Conservation (phyloP, 2,888 invertebrate genomes). For the Tipula helvola region DNA sequence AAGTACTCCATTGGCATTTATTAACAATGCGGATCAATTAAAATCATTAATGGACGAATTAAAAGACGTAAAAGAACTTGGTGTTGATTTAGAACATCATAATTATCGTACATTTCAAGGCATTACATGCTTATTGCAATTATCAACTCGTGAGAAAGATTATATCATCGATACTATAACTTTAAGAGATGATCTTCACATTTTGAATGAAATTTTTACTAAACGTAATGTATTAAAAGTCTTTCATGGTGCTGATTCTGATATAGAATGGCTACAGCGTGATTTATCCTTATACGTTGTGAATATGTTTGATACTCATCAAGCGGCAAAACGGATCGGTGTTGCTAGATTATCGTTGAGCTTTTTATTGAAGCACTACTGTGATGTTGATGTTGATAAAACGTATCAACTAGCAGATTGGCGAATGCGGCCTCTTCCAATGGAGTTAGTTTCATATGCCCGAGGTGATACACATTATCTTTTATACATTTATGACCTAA, state of each 20-base stretch:
- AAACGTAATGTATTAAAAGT: conserved; percentile 84
- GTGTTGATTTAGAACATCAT: conserved; percentile 90
- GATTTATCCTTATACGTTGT: conserved; percentile 93
- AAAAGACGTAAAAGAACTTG: conserved; percentile 54
- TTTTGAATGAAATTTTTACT: conserved; percentile 81
- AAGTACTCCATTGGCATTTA: conserved; percentile 52
- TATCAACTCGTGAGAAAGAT: conserved; percentile 68
- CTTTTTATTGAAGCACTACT: conserved; percentile 65
- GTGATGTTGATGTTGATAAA: conserved; percentile 71
- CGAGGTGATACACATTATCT: conserved; percentile 91
- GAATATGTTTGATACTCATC: conserved; percentile 93
- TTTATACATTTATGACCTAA: conserved; percentile 70
- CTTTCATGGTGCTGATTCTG: conserved; percentile 82
- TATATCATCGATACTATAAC: conserved; percentile 81
- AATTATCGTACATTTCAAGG: conserved; percentile 86
- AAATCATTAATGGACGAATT: conserved; percentile 54
- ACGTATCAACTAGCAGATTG: conserved; percentile 90
- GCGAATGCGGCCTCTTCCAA: conserved; percentile 81
- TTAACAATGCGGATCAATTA: conserved; percentile 54
- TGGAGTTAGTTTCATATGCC: conserved; percentile 72
- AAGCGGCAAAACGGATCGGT: conserved; percentile 65
- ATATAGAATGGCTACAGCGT: conserved; percentile 87
- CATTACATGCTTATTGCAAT: conserved; percentile 90
- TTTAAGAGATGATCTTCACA: conserved; percentile 67
- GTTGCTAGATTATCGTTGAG: conserved; percentile 61